Conservation (phyloP, 2,888 invertebrate genomes). For the Nomada lathburiana region DNA sequence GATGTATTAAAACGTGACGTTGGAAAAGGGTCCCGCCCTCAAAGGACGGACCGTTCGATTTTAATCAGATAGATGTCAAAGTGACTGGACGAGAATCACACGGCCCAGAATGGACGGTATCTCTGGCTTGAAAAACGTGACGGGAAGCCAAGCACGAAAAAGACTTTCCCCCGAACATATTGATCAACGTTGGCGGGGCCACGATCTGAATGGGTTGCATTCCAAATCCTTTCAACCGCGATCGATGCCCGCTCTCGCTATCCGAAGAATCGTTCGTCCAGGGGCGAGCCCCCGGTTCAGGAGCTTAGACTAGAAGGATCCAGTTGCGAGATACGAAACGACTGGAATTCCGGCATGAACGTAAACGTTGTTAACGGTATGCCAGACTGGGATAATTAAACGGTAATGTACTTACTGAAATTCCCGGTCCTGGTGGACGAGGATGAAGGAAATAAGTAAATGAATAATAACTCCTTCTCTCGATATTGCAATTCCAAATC, state of each 20-base stretch:
- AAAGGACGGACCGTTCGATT: slow-evolving; percentile 40
- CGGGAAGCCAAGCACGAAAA: slow-evolving; percentile 58
- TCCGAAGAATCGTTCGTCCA: slow-evolving; percentile 55
- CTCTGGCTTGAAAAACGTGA: slow-evolving; percentile 68
- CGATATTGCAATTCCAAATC: background rate
- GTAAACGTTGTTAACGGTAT: slow-evolving; percentile 36
- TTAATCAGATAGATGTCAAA: slow-evolving; percentile 56
- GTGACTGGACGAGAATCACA: slow-evolving; percentile 54
- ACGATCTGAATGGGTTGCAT: slow-evolving; percentile 59
- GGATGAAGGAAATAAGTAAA: background rate
- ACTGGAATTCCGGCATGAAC: slow-evolving; percentile 35
- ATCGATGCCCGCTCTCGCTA: slow-evolving; percentile 51
- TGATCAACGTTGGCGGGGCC: slow-evolving; percentile 56
- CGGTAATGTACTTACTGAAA: slow-evolving; percentile 4
- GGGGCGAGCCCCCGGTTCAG: slow-evolving; percentile 23
- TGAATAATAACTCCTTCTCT: background rate
- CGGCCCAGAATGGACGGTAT: slow-evolving; percentile 57
- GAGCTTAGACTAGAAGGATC: slow-evolving; percentile 36
- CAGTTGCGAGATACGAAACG: slow-evolving; percentile 42
- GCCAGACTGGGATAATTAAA: slow-evolving; percentile 15
- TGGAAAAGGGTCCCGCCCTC: background rate
- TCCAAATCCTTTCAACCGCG: slow-evolving; percentile 61
- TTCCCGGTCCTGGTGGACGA: background rate
- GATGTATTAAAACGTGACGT: slow-evolving; percentile 27
- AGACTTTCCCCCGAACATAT: slow-evolving; percentile 68